Conservation (phyloP, 2,113 vertebrate species). For the Pyrgilauda ruficollis region DNA sequence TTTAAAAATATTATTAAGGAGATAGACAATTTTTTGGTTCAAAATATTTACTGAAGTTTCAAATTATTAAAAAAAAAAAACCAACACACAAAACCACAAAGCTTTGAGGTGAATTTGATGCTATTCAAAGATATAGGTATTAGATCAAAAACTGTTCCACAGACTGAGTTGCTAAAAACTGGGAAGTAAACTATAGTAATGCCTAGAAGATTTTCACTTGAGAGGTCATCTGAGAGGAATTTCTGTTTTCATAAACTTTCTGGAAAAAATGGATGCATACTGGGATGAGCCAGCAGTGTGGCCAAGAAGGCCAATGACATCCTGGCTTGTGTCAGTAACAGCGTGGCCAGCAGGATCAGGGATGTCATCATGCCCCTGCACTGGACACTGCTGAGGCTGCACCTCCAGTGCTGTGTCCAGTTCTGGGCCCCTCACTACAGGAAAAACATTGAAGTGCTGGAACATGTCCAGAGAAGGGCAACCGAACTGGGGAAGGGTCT, state of each 20-base stretch:
- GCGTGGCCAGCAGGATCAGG: neutral
- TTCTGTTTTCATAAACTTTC: neutral
- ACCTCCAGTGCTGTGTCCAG: rapidly evolving
- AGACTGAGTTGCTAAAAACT: neutral
- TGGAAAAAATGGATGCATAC: neutral
- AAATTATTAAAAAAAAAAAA: neutral
- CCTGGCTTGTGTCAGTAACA: neutral
- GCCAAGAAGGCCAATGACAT: neutral
- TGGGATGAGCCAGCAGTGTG: neutral
- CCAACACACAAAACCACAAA: neutral
- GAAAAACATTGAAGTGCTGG: neutral
- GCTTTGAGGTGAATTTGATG: neutral
- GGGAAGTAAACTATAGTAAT: neutral
- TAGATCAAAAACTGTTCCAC: neutral
- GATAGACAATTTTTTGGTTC: neutral
- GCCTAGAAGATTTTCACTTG: neutral
- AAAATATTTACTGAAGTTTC: neutral
- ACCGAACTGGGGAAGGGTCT: neutral
- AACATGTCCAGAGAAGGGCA: rapidly evolving
- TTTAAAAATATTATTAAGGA: neutral
- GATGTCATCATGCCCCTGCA: rapidly evolving
- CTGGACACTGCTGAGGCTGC: rapidly evolving
- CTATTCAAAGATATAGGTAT: neutral
- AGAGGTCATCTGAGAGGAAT: neutral
- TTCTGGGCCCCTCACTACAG: neutral